Conservation (phyloP, 2,113 vertebrate species). For the Dipodomys stephensi region DNA sequence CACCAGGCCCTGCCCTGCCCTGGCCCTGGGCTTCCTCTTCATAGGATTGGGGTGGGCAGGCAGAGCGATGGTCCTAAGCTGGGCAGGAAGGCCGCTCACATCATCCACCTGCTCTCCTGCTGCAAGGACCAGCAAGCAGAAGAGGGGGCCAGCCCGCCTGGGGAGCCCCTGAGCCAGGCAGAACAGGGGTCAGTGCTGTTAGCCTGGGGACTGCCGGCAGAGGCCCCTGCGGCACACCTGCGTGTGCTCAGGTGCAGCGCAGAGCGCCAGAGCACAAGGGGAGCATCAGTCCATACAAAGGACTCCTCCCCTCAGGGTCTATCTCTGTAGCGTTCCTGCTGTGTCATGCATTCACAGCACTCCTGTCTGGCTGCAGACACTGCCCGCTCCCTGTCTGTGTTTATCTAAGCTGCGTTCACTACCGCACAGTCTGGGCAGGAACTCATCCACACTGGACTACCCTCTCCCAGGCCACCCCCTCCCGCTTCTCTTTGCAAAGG, state of each 20-base stretch:
- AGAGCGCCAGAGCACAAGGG: background rate
- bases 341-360: constrained; percentile 50
- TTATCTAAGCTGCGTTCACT: background rate
- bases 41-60: background rate
- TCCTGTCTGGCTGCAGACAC: constrained; percentile 46
- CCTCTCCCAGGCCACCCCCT: background rate
- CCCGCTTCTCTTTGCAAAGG: background rate
- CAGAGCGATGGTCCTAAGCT: background rate
- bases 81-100: background rate
- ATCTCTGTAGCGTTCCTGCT: constrained; percentile 57
- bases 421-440: background rate
- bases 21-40: background rate
- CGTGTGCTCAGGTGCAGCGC: background rate
- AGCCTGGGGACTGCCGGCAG: background rate
- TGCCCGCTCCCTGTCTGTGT: constrained; percentile 27
- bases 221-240: background rate
- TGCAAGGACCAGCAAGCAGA: background rate
- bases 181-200: background rate
- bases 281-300: background rate
- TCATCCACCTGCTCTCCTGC: background rate
- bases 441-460: background rate
- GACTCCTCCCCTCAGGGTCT: background rate
- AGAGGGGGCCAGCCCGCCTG: background rate
- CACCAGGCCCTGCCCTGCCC: background rate
- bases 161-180: background rate